Evolutionary conservation across 2,888 invertebrate genomes (phyloP).

Genomic region (Cephus rjabovi): DNA sequence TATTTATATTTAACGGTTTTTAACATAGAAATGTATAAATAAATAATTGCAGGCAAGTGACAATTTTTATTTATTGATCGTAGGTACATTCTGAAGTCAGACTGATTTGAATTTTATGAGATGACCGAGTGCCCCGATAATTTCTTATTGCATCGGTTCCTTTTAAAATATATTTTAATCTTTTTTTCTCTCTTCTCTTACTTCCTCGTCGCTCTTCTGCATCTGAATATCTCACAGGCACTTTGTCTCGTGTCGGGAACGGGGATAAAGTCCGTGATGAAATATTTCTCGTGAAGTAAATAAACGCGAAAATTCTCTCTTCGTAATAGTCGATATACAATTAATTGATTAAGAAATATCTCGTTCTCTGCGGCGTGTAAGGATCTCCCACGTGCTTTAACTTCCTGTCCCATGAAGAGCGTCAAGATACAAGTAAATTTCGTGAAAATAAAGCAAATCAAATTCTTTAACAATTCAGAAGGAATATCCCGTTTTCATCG

Average conservation of each 20-base stretch:
- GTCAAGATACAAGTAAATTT: neutral
- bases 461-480: neutral
- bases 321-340: neutral
- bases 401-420: neutral
- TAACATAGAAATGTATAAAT: neutral
- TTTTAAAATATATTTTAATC: conserved; percentile 53
- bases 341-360: neutral
- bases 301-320: conserved; percentile 6
- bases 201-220: conserved; percentile 39
- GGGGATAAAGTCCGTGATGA: conserved; percentile 23
- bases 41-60: neutral
- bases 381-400: neutral
- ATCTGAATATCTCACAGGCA: conserved; percentile 58
- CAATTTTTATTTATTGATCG: conserved; percentile 52
- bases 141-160: conserved; percentile 52
- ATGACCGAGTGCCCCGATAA: conserved; percentile 40
- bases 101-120: conserved; percentile 42
- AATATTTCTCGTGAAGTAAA: conserved; percentile 11
- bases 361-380: neutral
- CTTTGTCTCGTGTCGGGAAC: conserved; percentile 52
- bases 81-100: conserved; percentile 52
- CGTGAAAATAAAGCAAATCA: too few relatives aligned
- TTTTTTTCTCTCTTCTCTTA: conserved; percentile 10
- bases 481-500: neutral
- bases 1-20: neutral